phyloP scores from a whole-genome alignment of 2,888 invertebrate genomes.

The Anarsia innoxiella region DNA sequence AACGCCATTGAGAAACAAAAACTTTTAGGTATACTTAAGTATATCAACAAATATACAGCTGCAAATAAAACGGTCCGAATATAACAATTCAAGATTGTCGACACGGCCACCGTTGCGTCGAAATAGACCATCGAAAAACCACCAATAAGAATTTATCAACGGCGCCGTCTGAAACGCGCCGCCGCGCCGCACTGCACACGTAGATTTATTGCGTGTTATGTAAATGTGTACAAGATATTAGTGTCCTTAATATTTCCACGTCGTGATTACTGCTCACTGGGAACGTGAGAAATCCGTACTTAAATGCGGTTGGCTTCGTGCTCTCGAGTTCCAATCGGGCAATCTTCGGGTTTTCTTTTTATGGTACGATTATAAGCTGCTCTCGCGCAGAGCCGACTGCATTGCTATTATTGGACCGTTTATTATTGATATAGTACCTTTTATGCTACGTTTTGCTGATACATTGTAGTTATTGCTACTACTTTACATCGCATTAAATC shows the following conservation, averaged over 20 bases:
- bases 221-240: constrained; percentile 70
- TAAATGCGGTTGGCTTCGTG: constrained; percentile 32
- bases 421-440: constrained; percentile 3
- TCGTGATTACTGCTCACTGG: constrained; percentile 57
- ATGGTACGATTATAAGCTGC: constrained; percentile 34
- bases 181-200: constrained; percentile 39
- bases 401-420: constrained; percentile 15
- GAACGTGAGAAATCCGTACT: constrained; percentile 49
- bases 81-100: constrained; percentile 22
- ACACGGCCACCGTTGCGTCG: constrained; percentile 28
- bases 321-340: constrained; percentile 38
- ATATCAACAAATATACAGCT: too few relatives aligned
- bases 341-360: constrained; percentile 50
- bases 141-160: constrained; percentile 60
- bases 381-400: constrained; percentile 24
- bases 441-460: background rate
- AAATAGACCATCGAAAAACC: constrained; percentile 55
- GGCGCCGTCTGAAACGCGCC: constrained; percentile 46
- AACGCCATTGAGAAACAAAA: too few relatives aligned
- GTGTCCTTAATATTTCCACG: constrained; percentile 69
- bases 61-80: constrained; percentile 15
- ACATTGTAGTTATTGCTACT: too few relatives aligned
- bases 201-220: constrained; percentile 69
- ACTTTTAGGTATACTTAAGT: too few relatives aligned
- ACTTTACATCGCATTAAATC: too few relatives aligned